Base-by-base conservation (phyloP, 1,140 invertebrate genomes). In the Chelonus insularis region DNA sequence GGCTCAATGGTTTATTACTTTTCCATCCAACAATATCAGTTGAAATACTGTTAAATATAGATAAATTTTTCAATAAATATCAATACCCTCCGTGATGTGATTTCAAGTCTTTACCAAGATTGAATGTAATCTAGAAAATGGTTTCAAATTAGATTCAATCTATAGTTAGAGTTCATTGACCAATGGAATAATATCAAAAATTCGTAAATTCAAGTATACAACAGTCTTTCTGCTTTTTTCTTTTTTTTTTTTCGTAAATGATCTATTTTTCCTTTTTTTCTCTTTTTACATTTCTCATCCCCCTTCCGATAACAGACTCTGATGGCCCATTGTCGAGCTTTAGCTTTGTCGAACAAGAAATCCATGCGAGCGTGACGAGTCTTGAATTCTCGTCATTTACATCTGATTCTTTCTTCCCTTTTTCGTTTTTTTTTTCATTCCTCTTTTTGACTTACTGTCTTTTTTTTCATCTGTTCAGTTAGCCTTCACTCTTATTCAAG, bases 261-360 rank as follows among this genome's bases (percentile, higher is more conserved):
- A 14, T 12, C n/a, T 52, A 52, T 12, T 52, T 14, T 48, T 48
- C n/a, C 23, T 37, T 21, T 58, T 63, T 25, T 34, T 58, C 16
- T 14, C 21, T 18, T 59, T 37, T 29, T 37, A 36, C 12, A 36
- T n/a, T 7, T 23, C 52, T 47, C 41, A 60, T 23, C 9, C 14
- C 39, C 45, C 50, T 57, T 56, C 34, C 58, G 62, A 60, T 59
- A 55, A 45, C 21, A 34, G 52, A 41, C 57, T 45, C 55, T 64
- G 63, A 65, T 62, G 69, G 65, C 56, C 68, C 52, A 72, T 72
- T 72, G 71, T 72, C 68, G 58, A 55, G 41, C 54, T 48, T 18
- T 16, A 39, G 52, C 69, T 71, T 72, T 72, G 71, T 72, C 66
- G 63, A 34, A 36, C 37, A 37, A 64, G 48, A 48, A 60, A 63